Evolutionary conservation across 2,797 vertebrate genomes (phyloP).

Genomic region (Synaphobranchus kaupii): DNA sequence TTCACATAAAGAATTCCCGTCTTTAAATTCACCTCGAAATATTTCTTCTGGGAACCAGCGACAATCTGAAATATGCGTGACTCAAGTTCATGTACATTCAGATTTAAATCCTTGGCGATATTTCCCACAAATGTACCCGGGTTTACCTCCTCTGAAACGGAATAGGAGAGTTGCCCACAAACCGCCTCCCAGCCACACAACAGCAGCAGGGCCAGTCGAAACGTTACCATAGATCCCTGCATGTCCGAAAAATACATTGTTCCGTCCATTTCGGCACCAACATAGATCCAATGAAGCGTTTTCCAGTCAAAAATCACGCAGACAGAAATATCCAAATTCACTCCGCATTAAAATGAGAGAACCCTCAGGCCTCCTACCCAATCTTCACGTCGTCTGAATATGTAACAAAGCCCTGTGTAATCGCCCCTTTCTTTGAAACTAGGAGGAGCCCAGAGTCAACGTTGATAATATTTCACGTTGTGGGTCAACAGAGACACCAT

Average conservation of each 20-base stretch:
- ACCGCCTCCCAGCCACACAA: not conserved
- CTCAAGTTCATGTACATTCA: constrained; percentile 59
- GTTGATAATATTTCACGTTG: not conserved
- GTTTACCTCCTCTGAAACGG: constrained; percentile 66
- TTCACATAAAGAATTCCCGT: constrained; percentile 60
- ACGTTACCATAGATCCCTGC: not conserved
- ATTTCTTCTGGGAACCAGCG: constrained; percentile 57
- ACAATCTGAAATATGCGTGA: constrained; percentile 64
- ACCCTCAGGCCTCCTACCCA: not conserved
- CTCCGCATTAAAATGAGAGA: not conserved
- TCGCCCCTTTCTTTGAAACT: not conserved
- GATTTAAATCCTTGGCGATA: constrained; percentile 65
- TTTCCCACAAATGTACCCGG: constrained; percentile 64
- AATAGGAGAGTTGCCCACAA: constrained; percentile 57
- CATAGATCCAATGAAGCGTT: not conserved
- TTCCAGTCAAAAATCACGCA: not conserved
- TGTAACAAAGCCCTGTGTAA: not conserved
- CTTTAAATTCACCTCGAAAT: constrained; percentile 68
- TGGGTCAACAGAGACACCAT: constrained; percentile 26
- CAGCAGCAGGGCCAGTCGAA: not conserved
- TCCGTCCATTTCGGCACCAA: not conserved
- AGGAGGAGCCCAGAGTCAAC: constrained; percentile 11
- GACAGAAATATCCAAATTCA: not conserved
- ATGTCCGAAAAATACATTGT: not conserved
- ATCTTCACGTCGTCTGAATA: not conserved